A percentile compares a stretch with the other conserved stretches of the same genome.
phyloP scores from a whole-genome alignment of 2,113 vertebrate genomes.

The Antechinus stuartii region DNA sequence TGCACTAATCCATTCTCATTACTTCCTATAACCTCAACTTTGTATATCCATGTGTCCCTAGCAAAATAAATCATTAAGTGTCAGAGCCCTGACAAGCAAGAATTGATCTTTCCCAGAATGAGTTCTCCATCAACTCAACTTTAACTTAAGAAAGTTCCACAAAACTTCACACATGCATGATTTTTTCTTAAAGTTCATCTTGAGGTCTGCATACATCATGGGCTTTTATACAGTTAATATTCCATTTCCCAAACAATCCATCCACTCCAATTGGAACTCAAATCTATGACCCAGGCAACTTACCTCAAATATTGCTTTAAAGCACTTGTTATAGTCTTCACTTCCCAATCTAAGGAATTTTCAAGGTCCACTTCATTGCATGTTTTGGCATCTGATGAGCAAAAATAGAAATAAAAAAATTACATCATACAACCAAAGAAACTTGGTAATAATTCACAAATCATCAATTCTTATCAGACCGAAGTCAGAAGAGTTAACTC shows the following conservation, averaged over 20 bases:
- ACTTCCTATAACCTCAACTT: neutral
- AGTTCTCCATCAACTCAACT: neutral
- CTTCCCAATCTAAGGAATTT: slow-evolving; percentile 92
- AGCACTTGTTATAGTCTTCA: slow-evolving; percentile 97
- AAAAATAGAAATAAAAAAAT: slow-evolving; percentile 21
- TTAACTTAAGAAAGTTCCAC: neutral
- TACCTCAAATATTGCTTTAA: slow-evolving; percentile 97
- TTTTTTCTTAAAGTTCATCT: neutral
- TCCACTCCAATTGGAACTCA: neutral
- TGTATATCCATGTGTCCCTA: neutral
- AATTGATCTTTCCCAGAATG: neutral
- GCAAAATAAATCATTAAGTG: neutral
- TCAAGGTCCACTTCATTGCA: slow-evolving; percentile 92
- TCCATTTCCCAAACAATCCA: neutral
- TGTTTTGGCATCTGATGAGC: slow-evolving; percentile 89
- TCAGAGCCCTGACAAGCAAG: neutral
- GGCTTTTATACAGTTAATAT: neutral
- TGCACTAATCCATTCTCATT: neutral
- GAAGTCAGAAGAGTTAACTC: slow-evolving; percentile 34
- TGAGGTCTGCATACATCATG: neutral
- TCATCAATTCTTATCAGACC: slow-evolving; percentile 38
- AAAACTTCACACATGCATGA: neutral
- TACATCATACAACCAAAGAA: slow-evolving; percentile 19
- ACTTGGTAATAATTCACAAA: slow-evolving; percentile 10
- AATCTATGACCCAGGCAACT: slow-evolving; percentile 39